Base-by-base conservation (phyloP, 2,888 invertebrate species). In the Drosophila basisetae region DNA sequence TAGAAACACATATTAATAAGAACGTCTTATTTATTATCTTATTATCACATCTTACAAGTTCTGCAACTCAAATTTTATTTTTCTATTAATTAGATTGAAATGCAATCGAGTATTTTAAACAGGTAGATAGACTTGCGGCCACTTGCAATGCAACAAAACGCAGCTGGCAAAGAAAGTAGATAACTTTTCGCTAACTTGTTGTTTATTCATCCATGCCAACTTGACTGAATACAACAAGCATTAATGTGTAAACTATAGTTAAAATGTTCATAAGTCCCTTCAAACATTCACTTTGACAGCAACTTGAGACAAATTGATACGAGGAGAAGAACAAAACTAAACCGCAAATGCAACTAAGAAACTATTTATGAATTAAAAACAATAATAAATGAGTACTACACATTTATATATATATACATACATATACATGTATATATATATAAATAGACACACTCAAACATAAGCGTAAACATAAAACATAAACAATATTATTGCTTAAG, bases 401-500 rank as follows among this genome's bases (percentile, higher is more conserved):
- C 9, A 18, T 18, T 25, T 47, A 47, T 16, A 47, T 47, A 47
- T 16, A 25, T 13, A 47, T 9, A 69, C n/a, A 56, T 7, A 41
- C 2, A 54, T 22, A 13, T 25, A 58, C 10, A 49, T 22, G 66
- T 31, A 52, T n/a, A 43, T 18, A 68, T 55, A 68, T 53, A 63
- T 22, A 41, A 25, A 53, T 13, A 49, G 56, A 53, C 28, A 67
- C 22, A 59, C 18, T 39, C 59, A 28, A 6, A 52, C 18, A 63
- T 35, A 71, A 43, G 62, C 72, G 41, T 54, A 64, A 47, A 73
- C 73, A 73, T 64, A 11, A 49, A 33, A 28, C 22, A 22, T 25
- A 60, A 61, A 56, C 49, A 31, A 60, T 59, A 41, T 67, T 67
- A 61, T 58, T 76, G 72, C 68, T 81, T 86, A 78, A 76, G 76